These are phyloP conservation scores for Lasioglossum zephyrum DNA, from an alignment of 2,888 invertebrate genomes.

Conservation along the genomic window DNA sequence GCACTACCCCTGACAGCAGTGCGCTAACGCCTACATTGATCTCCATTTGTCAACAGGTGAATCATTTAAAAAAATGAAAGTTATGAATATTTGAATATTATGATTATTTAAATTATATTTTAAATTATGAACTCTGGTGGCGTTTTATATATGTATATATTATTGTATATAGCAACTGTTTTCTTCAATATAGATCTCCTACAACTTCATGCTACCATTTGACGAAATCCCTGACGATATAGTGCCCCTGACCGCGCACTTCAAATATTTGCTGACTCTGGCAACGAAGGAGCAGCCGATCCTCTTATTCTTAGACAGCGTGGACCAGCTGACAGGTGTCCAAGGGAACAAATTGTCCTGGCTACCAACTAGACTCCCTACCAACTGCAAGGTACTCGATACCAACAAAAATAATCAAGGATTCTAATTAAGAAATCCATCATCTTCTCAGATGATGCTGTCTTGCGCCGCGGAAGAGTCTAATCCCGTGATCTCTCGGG, in stretches of 20 bases:
- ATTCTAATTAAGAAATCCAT: not conserved
- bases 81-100: not conserved
- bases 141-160: not conserved
- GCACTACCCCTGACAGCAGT: conserved; percentile 98
- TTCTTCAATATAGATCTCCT: conserved; percentile 88
- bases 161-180: not conserved
- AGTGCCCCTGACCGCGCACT: conserved; percentile 97
- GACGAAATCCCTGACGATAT: conserved; percentile 98
- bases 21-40: conserved; percentile 97
- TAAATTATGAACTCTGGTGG: not conserved
- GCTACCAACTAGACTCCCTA: conserved; percentile 96
- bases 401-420: not conserved
- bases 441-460: conserved; percentile 90
- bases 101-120: not conserved
- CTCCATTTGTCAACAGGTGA: conserved; percentile 97
- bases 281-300: conserved; percentile 94
- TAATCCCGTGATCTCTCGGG: conserved; percentile 94
- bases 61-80: not conserved
- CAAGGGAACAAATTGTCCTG: conserved; percentile 98
- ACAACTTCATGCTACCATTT: conserved; percentile 95
- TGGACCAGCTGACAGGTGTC: conserved; percentile 97
- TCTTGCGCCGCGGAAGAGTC: conserved; percentile 95
- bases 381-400: conserved; percentile 91
- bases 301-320: conserved; percentile 96
- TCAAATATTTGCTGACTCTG: conserved; percentile 95